Conservation (phyloP, 2,888 invertebrate species). For the Beris morrisii region DNA sequence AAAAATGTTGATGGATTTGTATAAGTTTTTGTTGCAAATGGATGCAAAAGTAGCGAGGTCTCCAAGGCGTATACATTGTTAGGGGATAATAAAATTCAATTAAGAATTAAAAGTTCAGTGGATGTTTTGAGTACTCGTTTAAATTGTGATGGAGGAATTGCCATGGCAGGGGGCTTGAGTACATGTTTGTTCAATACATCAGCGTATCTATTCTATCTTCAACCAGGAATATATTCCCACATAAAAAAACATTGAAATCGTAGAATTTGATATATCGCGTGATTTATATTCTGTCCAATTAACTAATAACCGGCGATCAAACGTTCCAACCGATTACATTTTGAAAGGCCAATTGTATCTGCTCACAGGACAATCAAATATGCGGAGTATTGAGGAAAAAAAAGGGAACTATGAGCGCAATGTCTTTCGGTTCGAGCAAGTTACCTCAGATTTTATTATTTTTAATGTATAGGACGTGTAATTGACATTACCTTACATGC, state of each 20-base stretch:
- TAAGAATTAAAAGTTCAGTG: constrained; percentile 27
- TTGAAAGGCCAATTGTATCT: constrained; percentile 21
- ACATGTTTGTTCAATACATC: too few species aligned
- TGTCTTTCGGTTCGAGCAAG: neutral
- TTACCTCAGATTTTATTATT: constrained; percentile 1
- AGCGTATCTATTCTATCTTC: too few species aligned
- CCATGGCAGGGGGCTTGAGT: too few species aligned
- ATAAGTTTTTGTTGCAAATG: neutral
- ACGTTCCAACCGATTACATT: constrained; percentile 28
- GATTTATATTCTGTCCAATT: constrained; percentile 29
- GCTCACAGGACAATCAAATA: constrained; percentile 15
- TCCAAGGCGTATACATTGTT: neutral
- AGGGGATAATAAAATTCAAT: constrained; percentile 30
- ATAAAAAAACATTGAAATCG: too few species aligned
- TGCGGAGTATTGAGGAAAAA: neutral
- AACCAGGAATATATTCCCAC: too few species aligned
- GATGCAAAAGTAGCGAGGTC: too few species aligned
- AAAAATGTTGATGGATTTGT: constrained; percentile 27
- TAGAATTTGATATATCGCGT: constrained; percentile 16
- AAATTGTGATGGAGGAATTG: too few species aligned
- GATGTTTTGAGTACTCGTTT: too few species aligned
- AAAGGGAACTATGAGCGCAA: neutral
- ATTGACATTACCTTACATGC: neutral
- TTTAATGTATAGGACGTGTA: neutral
- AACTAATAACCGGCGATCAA: constrained; percentile 34